These are phyloP conservation scores for Platycercus adscitus DNA, from an alignment of 2,113 vertebrate species.

Conservation along the genomic window DNA sequence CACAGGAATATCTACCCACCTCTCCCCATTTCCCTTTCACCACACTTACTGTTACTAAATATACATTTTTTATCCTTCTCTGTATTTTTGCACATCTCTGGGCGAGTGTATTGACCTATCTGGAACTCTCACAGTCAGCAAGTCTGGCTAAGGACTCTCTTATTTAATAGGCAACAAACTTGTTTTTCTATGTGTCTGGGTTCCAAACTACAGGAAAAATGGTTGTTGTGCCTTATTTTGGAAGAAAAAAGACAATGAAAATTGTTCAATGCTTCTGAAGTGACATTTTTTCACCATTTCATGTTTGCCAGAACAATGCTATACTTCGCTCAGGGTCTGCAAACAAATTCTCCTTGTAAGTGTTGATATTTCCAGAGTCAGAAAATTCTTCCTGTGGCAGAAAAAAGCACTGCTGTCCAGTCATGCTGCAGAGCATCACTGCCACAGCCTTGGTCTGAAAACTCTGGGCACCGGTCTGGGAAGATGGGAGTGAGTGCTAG, in stretches of 20 bases:
- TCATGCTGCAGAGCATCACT: not conserved
- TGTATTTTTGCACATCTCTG: not conserved
- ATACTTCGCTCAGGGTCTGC: not conserved
- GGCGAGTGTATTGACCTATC: not conserved
- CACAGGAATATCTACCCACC: not conserved
- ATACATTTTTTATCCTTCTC: not conserved
- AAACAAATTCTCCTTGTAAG: not conserved
- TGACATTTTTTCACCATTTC: not conserved
- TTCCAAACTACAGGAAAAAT: not conserved
- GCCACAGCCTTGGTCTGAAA: not conserved
- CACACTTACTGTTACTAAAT: not conserved
- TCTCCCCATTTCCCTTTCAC: not conserved
- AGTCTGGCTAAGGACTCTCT: not conserved
- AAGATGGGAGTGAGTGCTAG: not conserved
- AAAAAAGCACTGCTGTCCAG: not conserved
- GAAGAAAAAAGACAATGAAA: not conserved
- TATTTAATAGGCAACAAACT: not conserved
- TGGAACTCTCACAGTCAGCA: not conserved
- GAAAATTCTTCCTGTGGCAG: not conserved
- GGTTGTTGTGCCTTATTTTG: not conserved
- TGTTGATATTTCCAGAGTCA: not conserved
- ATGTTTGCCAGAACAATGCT: not conserved
- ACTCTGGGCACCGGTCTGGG: not conserved
- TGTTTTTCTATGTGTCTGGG: not conserved
- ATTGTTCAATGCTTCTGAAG: not conserved